Evolutionary conservation across 2,113 vertebrate species (phyloP).

Genomic region (Peromyscus polionotus): DNA sequence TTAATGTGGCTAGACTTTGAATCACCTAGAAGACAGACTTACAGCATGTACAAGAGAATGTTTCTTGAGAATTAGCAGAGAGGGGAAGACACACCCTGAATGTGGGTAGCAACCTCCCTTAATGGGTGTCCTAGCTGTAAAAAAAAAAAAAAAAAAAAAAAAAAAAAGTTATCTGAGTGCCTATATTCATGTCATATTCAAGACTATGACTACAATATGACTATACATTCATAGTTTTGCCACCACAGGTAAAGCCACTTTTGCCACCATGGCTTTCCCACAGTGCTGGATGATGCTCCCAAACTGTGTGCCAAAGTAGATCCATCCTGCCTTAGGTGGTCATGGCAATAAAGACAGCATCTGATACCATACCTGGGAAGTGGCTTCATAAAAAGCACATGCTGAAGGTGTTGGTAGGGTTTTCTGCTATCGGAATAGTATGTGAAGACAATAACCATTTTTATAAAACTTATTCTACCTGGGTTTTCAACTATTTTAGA

Average conservation of each 20-base stretch:
- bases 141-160: background rate
- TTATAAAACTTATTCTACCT: background rate
- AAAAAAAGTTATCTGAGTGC: background rate
- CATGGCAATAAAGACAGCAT: background rate
- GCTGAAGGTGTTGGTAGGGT: background rate
- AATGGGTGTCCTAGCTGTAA: too few relatives aligned
- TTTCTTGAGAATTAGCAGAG: background rate
- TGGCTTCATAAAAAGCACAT: background rate
- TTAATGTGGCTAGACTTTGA: background rate
- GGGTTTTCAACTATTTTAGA: background rate
- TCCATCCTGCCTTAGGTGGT: background rate
- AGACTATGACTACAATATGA: background rate
- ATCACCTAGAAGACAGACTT: background rate
- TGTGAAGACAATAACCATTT: background rate
- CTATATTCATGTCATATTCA: background rate
- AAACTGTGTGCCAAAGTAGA: background rate
- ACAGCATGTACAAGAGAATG: background rate
- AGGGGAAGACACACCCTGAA: background rate
- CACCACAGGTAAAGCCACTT: background rate
- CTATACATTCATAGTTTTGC: too few relatives aligned
- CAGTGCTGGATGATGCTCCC: too few relatives aligned
- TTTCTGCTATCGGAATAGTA: background rate
- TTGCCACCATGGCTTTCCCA: background rate
- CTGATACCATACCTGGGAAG: background rate
- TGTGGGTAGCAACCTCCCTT: background rate